Conservation (phyloP, 2,888 invertebrate genomes). For the Uloborus plumipes region DNA sequence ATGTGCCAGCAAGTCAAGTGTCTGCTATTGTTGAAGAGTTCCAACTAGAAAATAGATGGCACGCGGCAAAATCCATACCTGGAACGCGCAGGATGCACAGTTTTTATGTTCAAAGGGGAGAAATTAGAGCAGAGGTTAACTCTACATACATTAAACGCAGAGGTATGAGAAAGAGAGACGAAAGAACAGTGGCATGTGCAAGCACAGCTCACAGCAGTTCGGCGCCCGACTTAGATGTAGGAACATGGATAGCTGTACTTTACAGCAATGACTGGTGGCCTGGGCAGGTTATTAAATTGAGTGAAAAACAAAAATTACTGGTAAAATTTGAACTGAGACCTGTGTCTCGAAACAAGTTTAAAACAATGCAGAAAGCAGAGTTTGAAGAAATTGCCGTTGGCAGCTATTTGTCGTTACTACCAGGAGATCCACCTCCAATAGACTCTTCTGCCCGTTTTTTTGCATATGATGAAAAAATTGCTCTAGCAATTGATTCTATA, state of each 20-base stretch:
- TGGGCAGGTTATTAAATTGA: no score
- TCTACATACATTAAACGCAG: no score
- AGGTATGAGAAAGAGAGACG: not conserved
- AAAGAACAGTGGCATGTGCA: not conserved
- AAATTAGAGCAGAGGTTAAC: not conserved
- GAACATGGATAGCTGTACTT: not conserved
- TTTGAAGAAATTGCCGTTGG: not conserved
- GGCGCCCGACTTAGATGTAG: not conserved
- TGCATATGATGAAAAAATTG: constrained; percentile 4
- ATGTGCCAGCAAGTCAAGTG: no score
- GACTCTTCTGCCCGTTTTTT: not conserved
- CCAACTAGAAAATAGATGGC: not conserved
- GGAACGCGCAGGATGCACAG: not conserved
- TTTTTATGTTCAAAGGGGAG: not conserved
- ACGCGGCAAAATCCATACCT: not conserved
- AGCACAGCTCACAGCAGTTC: constrained; percentile 1
- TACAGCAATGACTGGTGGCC: no score
- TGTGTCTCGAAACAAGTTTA: not conserved
- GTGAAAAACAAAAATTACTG: not conserved
- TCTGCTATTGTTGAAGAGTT: not conserved
- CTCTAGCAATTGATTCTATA: not conserved
- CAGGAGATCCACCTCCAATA: not conserved
- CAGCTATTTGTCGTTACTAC: not conserved
- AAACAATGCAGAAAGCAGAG: constrained; percentile 6
- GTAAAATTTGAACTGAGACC: not conserved